These are phyloP conservation scores for Anomalospiza imberbis DNA, from an alignment of 2,797 vertebrate genomes.

Conservation along the genomic window DNA sequence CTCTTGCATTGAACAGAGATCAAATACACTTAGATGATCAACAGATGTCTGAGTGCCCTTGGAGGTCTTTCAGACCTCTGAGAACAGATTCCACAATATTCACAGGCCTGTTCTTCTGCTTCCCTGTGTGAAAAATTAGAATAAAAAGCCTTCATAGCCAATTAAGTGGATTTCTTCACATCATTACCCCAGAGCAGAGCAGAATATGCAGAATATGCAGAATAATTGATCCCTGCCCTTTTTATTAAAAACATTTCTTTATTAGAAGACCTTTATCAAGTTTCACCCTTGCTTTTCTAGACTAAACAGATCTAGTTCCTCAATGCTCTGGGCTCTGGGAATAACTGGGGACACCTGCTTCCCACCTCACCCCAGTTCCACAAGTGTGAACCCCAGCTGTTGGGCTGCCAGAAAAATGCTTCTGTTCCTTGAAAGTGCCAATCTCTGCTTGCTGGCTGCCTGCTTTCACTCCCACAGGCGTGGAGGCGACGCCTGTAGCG, in stretches of 20 bases:
- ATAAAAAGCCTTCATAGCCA: slow-evolving; percentile 8
- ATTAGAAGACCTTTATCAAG: background rate
- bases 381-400: background rate
- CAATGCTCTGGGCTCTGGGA: background rate
- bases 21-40: slow-evolving; percentile 29
- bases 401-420: background rate
- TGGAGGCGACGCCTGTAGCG: rapidly evolving
- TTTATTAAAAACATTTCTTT: slow-evolving; percentile 29
- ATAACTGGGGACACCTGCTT: background rate
- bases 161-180: slow-evolving; percentile 31
- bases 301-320: slow-evolving; percentile 33
- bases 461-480: background rate
- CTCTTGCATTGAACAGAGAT: slow-evolving; percentile 4
- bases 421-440: background rate
- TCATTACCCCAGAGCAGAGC: background rate
- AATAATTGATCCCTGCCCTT: slow-evolving; percentile 40
- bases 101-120: background rate
- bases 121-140: background rate
- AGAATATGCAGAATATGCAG: background rate
- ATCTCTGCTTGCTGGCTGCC: background rate
- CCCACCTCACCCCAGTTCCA: background rate
- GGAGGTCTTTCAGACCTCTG: slow-evolving; percentile 4
- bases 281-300: slow-evolving; percentile 29
- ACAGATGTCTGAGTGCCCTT: slow-evolving; percentile 38
- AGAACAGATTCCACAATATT: slow-evolving; percentile 17